Percentiles rank a stretch among this genome's conserved stretches.
These are phyloP conservation scores for Elgaria multicarinata DNA, from an alignment of 2,113 vertebrate genomes.

Conservation along the genomic window DNA sequence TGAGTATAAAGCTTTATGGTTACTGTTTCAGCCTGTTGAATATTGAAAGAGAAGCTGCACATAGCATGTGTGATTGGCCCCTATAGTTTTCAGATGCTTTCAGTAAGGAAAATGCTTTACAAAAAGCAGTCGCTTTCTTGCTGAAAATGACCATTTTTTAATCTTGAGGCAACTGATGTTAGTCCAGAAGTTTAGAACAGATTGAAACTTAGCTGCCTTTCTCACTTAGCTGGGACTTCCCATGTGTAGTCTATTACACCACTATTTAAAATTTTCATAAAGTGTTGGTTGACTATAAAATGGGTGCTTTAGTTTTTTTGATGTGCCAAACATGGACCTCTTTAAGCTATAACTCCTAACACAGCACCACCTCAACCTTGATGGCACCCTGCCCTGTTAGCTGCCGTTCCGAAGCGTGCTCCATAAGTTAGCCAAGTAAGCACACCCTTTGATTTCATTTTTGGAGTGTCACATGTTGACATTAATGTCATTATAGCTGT, in stretches of 20 bases:
- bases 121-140: slow-evolving; percentile 16
- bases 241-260: slow-evolving; percentile 52
- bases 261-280: slow-evolving; percentile 58
- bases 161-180: slow-evolving; percentile 37
- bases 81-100: slow-evolving; percentile 40
- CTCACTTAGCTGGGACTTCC: slow-evolving; percentile 58
- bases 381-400: slow-evolving; percentile 44
- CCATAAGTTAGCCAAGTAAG: background rate
- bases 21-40: slow-evolving; percentile 38
- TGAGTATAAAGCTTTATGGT: slow-evolving; percentile 38
- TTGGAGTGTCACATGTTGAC: slow-evolving; percentile 29
- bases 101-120: slow-evolving; percentile 45
- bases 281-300: slow-evolving; percentile 46
- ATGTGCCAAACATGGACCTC: slow-evolving; percentile 75
- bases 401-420: slow-evolving; percentile 27
- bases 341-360: slow-evolving; percentile 53
- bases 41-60: background rate
- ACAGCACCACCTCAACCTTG: slow-evolving; percentile 28
- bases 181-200: slow-evolving; percentile 62
- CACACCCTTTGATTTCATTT: background rate
- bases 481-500: slow-evolving; percentile 34
- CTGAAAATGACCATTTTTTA: slow-evolving; percentile 46
- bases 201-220: slow-evolving; percentile 71
- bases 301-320: slow-evolving; percentile 68
- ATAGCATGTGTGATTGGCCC: background rate